Conservation (phyloP, 1,140 invertebrate species). For the Bradynema listronoti region DNA sequence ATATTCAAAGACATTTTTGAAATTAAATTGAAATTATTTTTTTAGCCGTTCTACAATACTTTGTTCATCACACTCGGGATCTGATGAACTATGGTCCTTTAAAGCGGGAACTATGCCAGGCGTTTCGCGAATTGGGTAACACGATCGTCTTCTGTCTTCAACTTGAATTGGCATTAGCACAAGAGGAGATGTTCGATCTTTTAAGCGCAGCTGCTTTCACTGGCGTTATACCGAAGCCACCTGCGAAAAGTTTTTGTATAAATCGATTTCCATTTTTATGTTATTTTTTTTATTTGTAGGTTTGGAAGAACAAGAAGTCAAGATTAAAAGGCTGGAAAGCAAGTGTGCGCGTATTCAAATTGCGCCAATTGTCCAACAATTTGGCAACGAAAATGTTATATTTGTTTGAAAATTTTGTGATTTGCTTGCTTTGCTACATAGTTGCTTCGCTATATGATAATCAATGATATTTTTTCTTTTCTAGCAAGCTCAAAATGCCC, state of each 20-base stretch:
- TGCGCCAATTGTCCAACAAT: conserved; percentile 87
- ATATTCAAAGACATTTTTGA: not conserved
- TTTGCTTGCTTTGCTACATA: conserved; percentile 27
- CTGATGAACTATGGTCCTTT: conserved; percentile 95
- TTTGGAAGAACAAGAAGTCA: conserved; percentile 87
- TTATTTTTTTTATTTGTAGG: conserved; percentile 9
- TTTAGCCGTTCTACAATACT: conserved; percentile 81
- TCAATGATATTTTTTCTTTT: too few relatives aligned
- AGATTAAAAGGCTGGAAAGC: conserved; percentile 85
- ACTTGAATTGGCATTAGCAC: conserved; percentile 82
- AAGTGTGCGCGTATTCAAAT: conserved; percentile 92
- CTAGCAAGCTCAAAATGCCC: conserved; percentile 79
- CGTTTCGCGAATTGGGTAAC: conserved; percentile 68
- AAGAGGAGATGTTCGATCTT: conserved; percentile 88
- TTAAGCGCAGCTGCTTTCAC: conserved; percentile 97
- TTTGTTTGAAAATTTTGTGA: conserved; percentile 34
- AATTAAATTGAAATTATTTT: conserved; percentile 2
- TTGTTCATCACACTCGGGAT: conserved; percentile 87
- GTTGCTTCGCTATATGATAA: too few relatives aligned
- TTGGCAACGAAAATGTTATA: conserved; percentile 79
- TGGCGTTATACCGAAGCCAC: conserved; percentile 89
- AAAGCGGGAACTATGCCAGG: conserved; percentile 87
- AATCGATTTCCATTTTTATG: conserved; percentile 6
- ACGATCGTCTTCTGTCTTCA: conserved; percentile 89
- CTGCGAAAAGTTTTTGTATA: conserved; percentile 62